Base-by-base conservation (phyloP, 2,113 vertebrate species). In the Tiliqua scincoides region DNA sequence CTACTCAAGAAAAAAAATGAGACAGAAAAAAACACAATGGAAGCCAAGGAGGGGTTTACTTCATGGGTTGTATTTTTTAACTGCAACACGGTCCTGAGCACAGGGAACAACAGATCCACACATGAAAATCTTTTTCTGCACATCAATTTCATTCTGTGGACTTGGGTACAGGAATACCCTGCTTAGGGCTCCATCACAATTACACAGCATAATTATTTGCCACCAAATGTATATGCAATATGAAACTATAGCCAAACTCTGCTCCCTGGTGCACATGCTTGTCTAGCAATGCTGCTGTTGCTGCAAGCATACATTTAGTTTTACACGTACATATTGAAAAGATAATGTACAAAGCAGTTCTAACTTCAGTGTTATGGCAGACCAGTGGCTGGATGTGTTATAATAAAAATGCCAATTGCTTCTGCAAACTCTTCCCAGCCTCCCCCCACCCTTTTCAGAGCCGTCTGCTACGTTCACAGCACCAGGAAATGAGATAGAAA, bases 401-500 rank as follows among this genome's bases (percentile, higher is more conserved):
- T 79, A 79, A 86, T 1, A 83, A 87, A 35, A 83, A 5, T 3
- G 2, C 14, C 61, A 5, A 82, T 80, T 79, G 71, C 61, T 91
- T 65, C 54, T 89, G 86, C 84, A 76, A 74, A 74, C 6, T 87
- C 90, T 52, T 82, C 76, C 18, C 75, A 78, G 54, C 14, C 67
- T 59, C 21, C 18, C 18, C 35, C n/a, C 32, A 61, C 62, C 35
- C 86, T 85, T 86, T 89, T 81, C 91, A 63, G 83, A 92, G 89
- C 62, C 78, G 62, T 75, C 81, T 88, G 62, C 83, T 6, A 77
- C 87, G 90, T 93, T 93, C 91, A 93, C 84, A 90, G 85, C 88
- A 15, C n/a, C 90, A 91, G 93, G 93, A 93, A 94, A 93, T 91
- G 92, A 89, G 90, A 90, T 82, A 90, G 84, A 88, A 93, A 94